Evolutionary conservation across 2,888 invertebrate species (phyloP).

Genomic region (Eupsilia transversa): DNA sequence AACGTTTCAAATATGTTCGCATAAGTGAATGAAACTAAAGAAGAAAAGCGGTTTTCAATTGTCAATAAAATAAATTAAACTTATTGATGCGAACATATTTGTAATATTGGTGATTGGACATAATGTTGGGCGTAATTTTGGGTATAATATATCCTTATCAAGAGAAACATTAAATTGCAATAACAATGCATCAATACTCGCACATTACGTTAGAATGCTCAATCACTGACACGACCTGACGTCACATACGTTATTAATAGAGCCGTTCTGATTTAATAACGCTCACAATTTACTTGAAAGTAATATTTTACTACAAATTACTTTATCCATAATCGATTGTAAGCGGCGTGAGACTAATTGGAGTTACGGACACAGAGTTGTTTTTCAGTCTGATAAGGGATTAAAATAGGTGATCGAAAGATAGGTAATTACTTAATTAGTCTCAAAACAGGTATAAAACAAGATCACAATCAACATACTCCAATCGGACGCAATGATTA

Average conservation of each 20-base stretch:
- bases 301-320: conserved; percentile 39
- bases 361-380: conserved; percentile 4
- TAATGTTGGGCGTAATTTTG: conserved; percentile 30
- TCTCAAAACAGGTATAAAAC: conserved; percentile 13
- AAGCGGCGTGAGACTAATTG: conserved; percentile 12
- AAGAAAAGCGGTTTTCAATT: not conserved
- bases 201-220: conserved; percentile 44
- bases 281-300: conserved; percentile 46
- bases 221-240: conserved; percentile 46
- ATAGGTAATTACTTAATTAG: conserved; percentile 27
- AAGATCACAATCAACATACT: conserved; percentile 24
- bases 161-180: conserved; percentile 48
- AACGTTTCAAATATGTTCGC: conserved; percentile 61
- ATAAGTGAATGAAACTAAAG: conserved; percentile 11
- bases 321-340: conserved; percentile 31
- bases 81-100: conserved; percentile 56
- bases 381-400: conserved; percentile 14
- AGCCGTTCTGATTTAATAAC: conserved; percentile 35
- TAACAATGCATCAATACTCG: conserved; percentile 42
- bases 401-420: conserved; percentile 15
- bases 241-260: conserved; percentile 45
- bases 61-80: conserved; percentile 11
- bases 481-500: conserved; percentile 24
- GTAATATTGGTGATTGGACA: conserved; percentile 41
- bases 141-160: conserved; percentile 41